Evolutionary conservation across 1,140 invertebrate genomes (phyloP), one percentile per base, ranked within the genome.

Genomic region (Brachionus rotundiformis): DNA sequence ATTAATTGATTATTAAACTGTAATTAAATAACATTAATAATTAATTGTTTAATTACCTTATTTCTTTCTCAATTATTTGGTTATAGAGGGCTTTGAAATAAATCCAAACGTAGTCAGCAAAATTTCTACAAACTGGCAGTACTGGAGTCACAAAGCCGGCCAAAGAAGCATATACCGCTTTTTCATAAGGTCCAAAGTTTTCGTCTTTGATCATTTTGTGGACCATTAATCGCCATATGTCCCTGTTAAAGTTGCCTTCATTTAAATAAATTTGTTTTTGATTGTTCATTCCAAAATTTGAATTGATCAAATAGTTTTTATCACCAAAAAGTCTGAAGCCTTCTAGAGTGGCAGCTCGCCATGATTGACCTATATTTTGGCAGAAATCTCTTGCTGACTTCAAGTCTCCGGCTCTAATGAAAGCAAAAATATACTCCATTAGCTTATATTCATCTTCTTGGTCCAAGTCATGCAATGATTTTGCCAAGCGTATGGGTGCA

Each of bases 101-200:
- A 8, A 94, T 93, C 95, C 95, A 98, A 10, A 97, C 87, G 77
- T 92, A 89, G 88, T 98, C 95, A 85, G 94, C 92, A 95, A 95
- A 97, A 13, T 91, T 92, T 8, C 89, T 88, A 82, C 94, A 93
- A 0, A 93, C 90, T 5, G 92, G 89, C 8, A 95, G 85, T 7
- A 95, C 85, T 11, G 92, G 91, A 19, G 91, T 88, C 25, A 96
- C 85, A 87, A 95, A 92, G 0, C 95, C 95, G 89, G 94, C 95
- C 16, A 95, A 90, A 79, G 92, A 90, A 2, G 92, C 93, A 82
- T 93, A 91, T 29, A 93, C 91, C 8, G 90, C 90, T 83, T 88
- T 86, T 83, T 91, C 90, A 84, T 88, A 86, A 1, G 83, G 61
- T 71, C 86, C 84, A 54, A 89, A 84, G 29, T 85, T 86, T 23